Conservation (phyloP, 30 jellyfish, hydroid and myxozoan genomes). For the Hydra vulgaris region DNA sequence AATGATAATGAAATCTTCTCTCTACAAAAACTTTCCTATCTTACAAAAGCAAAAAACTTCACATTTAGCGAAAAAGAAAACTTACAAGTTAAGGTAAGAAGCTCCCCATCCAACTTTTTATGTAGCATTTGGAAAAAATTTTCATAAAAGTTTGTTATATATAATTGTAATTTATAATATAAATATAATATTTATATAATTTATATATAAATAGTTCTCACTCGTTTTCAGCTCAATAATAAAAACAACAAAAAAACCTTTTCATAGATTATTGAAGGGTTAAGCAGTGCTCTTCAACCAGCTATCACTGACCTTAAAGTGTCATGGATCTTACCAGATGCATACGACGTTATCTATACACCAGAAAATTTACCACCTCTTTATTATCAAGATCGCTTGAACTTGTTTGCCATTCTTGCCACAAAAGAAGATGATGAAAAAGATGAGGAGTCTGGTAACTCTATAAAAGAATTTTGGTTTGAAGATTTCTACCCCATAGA, state of each 20-base stretch:
- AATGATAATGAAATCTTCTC: constrained; percentile 25
- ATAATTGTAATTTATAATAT: too few relatives aligned
- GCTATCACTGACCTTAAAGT: constrained; percentile 81
- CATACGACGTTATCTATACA: constrained; percentile 89
- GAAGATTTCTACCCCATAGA: constrained; percentile 47
- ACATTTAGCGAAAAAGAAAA: constrained; percentile 47
- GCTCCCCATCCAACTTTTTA: background rate
- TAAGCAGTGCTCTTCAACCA: constrained; percentile 54
- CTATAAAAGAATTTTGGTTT: constrained; percentile 93
- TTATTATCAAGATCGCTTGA: constrained; percentile 65
- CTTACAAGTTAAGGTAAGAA: constrained; percentile 47
- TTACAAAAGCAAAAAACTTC: constrained; percentile 58
- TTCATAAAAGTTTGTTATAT: too few relatives aligned
- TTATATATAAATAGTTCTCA: too few relatives aligned
- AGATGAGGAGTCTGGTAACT: constrained; percentile 57
- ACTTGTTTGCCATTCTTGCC: constrained; percentile 87
- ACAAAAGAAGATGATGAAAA: constrained; percentile 40
- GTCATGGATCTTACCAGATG: constrained; percentile 96
- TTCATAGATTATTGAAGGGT: constrained; percentile 47
- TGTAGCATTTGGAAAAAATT: too few relatives aligned
- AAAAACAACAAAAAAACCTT: background rate
- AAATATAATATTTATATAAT: too few relatives aligned
- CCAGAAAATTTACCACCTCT: constrained; percentile 82
- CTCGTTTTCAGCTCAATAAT: too few relatives aligned
- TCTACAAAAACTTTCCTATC: constrained; percentile 41